These are phyloP conservation scores for Sclerodermus sp. DNA, from an alignment of 2,888 invertebrate species.

Conservation along the genomic window DNA sequence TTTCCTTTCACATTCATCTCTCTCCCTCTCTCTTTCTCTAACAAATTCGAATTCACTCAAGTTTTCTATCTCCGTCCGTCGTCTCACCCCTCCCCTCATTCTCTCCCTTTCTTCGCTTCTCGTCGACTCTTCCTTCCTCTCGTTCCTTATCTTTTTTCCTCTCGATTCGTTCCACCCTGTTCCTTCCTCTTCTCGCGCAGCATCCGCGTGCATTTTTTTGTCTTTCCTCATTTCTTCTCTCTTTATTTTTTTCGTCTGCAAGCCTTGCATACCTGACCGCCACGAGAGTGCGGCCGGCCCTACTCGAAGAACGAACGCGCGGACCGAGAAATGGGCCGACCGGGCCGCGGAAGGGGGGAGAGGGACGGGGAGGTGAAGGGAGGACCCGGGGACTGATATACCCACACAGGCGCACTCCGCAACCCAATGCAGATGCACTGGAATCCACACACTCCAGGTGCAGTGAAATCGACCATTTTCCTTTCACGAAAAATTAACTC, in stretches of 20 bases:
- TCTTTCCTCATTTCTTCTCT: slow-evolving; percentile 37
- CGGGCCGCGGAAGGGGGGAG: slow-evolving; percentile 3
- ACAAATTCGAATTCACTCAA: too few relatives aligned
- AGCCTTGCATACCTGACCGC: slow-evolving; percentile 53
- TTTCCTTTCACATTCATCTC: slow-evolving; percentile 14
- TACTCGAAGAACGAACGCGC: slow-evolving; percentile 17
- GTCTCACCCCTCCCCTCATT: background rate
- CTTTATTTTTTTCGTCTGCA: slow-evolving; percentile 43
- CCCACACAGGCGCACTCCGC: background rate
- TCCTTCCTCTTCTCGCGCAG: slow-evolving; percentile 12
- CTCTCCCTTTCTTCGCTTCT: slow-evolving; percentile 20
- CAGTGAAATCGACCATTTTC: background rate
- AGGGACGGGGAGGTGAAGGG: slow-evolving; percentile 12
- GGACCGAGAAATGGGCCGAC: slow-evolving; percentile 4
- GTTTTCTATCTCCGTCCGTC: background rate
- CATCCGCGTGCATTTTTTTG: slow-evolving; percentile 24
- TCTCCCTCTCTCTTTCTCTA: slow-evolving; percentile 3
- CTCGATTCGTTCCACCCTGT: slow-evolving; percentile 1
- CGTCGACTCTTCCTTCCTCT: slow-evolving; percentile 6
- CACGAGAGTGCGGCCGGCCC: slow-evolving; percentile 39
- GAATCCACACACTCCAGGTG: slow-evolving; percentile 1
- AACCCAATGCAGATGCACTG: slow-evolving; percentile 12
- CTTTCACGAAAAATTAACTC: too few relatives aligned
- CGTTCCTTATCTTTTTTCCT: slow-evolving; percentile 8
- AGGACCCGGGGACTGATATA: slow-evolving; percentile 17